These are phyloP conservation scores for Geotrypetes seraphini DNA, from an alignment of 2,797 vertebrate species.

Conservation along the genomic window DNA sequence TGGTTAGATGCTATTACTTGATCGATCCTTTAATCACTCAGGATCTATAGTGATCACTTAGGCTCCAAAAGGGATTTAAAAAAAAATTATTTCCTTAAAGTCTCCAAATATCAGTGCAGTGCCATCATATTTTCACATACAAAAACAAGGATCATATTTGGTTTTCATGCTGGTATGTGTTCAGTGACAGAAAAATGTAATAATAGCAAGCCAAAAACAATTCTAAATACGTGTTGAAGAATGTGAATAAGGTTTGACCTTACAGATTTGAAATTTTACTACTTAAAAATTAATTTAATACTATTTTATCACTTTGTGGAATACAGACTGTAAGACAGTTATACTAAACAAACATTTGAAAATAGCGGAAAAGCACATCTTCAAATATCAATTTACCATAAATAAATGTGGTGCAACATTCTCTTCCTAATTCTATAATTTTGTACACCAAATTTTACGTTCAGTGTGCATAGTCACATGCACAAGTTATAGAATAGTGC, in stretches of 20 bases:
- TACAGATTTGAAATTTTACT: no score
- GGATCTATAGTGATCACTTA: slow-evolving; percentile 6
- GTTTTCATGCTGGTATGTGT: slow-evolving; percentile 15
- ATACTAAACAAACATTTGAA: slow-evolving; percentile 11
- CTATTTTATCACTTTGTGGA: not conserved
- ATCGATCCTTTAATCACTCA: slow-evolving; percentile 1
- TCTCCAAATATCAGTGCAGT: not conserved
- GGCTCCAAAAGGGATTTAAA: slow-evolving; percentile 21
- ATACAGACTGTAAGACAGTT: slow-evolving; percentile 11
- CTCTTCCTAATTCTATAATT: no score
- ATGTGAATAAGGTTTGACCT: no score
- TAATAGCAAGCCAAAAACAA: no score
- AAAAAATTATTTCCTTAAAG: slow-evolving; percentile 5
- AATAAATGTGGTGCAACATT: fast-evolving
- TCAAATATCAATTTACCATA: not conserved
- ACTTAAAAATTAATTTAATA: slow-evolving; percentile 14
- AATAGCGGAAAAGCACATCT: slow-evolving; percentile 6
- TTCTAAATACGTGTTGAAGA: no score
- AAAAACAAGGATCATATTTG: slow-evolving; percentile 7
- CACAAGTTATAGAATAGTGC: no score
- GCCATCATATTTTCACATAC: not conserved
- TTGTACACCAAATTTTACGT: no score
- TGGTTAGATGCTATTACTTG: not conserved
- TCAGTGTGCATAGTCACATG: no score
- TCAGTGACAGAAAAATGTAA: no score